Evolutionary conservation across 2,113 vertebrate genomes (phyloP).

Genomic region (Neogale vison): DNA sequence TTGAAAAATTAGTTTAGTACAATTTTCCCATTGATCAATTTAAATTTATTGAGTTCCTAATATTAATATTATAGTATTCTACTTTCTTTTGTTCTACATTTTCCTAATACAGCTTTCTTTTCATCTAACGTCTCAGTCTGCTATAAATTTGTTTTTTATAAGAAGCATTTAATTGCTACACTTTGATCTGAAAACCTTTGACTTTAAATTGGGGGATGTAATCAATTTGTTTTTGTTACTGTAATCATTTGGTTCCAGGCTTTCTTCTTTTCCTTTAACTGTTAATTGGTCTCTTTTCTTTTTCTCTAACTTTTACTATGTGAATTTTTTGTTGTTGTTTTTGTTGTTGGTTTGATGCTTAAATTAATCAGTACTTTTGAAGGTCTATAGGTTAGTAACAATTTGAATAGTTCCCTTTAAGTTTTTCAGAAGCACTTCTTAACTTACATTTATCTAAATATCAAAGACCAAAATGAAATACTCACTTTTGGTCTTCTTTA

Average conservation of each 20-base stretch:
- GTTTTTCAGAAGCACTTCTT: background rate
- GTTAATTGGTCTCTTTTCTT: background rate
- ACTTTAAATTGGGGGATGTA: background rate
- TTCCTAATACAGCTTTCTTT: background rate
- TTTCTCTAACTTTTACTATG: background rate
- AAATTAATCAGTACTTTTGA: constrained; percentile 23
- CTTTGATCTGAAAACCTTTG: constrained; percentile 34
- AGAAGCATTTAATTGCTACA: background rate
- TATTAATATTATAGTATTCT: background rate
- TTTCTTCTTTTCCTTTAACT: background rate
- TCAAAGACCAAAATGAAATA: constrained; percentile 44
- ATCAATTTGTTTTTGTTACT: constrained; percentile 9
- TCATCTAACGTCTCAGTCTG: background rate
- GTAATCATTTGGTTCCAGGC: background rate
- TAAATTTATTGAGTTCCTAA: background rate
- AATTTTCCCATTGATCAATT: background rate
- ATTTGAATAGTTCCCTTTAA: background rate
- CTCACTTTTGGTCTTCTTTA: background rate
- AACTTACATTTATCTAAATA: constrained; percentile 41
- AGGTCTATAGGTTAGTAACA: background rate
- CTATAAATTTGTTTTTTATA: background rate
- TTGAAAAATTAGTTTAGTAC: background rate
- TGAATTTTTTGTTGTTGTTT: background rate
- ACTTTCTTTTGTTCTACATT: background rate
- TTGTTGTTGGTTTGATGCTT: background rate